Percentiles rank a stretch among this genome's conserved stretches.
phyloP scores from a whole-genome alignment of 2,113 vertebrate species.

The Phrynosoma blainvillii region DNA sequence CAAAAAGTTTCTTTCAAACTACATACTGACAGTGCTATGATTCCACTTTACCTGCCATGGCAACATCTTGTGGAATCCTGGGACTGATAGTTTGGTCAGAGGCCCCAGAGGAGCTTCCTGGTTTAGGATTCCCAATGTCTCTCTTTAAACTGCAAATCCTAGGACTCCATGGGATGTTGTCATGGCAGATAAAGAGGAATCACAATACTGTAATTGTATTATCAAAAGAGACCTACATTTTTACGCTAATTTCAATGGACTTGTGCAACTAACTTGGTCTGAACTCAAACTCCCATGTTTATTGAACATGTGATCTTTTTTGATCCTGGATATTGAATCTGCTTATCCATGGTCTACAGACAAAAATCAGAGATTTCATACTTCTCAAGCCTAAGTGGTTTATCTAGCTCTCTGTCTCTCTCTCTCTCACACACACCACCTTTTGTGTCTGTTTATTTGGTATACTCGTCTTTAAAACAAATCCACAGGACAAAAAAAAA shows the following conservation, averaged over 20 bases:
- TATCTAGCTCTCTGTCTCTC: not conserved
- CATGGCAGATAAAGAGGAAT: too few relatives aligned
- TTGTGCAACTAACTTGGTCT: not conserved
- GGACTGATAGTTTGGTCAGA: too few relatives aligned
- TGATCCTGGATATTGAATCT: not conserved
- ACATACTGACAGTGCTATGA: too few relatives aligned
- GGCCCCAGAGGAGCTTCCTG: too few relatives aligned
- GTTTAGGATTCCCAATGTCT: too few relatives aligned
- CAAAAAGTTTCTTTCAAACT: too few relatives aligned
- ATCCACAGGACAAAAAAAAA: not conserved
- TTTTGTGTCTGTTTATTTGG: slow-evolving; percentile 23
- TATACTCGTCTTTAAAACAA: not conserved
- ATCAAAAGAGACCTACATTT: not conserved
- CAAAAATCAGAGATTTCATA: not conserved
- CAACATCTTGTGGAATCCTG: too few relatives aligned
- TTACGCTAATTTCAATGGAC: not conserved
- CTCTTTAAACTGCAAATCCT: too few relatives aligned
- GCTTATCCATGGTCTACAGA: not conserved
- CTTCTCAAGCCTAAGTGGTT: not conserved
- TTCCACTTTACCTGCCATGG: too few relatives aligned
- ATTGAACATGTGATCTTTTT: not conserved
- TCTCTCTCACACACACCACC: not conserved
- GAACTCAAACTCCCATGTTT: not conserved
- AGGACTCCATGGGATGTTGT: too few relatives aligned
- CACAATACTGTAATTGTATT: too few relatives aligned